These are phyloP conservation scores for Camarhynchus parvulus DNA, from an alignment of 2,113 vertebrate species.

Conservation along the genomic window DNA sequence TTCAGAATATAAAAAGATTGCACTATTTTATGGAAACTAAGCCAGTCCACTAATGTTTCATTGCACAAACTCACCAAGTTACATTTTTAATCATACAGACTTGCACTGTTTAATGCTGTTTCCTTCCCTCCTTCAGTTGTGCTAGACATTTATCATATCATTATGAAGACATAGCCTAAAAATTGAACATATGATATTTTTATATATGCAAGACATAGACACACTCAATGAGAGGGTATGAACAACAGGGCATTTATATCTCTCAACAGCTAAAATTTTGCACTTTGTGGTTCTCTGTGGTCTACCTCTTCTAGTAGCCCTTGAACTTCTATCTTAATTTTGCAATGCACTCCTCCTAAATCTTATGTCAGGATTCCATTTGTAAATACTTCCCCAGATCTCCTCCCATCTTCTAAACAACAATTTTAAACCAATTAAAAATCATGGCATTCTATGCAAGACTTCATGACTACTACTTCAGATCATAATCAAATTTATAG, in stretches of 20 bases:
- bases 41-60: conserved; percentile 61
- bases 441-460: not conserved
- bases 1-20: conserved; percentile 60
- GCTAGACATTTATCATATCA: not conserved
- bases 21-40: conserved; percentile 68
- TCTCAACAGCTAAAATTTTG: not conserved
- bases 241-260: not conserved
- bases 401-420: not conserved
- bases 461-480: not conserved
- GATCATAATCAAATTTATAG: not conserved
- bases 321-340: not conserved
- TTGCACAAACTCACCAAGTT: conserved; percentile 65
- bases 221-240: fast-evolving
- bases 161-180: not conserved
- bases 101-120: not conserved
- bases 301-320: not conserved
- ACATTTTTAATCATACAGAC: conserved; percentile 63
- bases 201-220: not conserved
- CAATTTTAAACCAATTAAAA: not conserved
- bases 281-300: not conserved
- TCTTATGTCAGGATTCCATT: not conserved
- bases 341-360: fast-evolving
- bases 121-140: not conserved
- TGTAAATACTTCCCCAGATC: not conserved
- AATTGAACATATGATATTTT: not conserved